Percentiles rank a stretch among this genome's conserved stretches.
phyloP scores from a whole-genome alignment of 1,140 invertebrate genomes.

The Neoseiulus cucumeris region DNA sequence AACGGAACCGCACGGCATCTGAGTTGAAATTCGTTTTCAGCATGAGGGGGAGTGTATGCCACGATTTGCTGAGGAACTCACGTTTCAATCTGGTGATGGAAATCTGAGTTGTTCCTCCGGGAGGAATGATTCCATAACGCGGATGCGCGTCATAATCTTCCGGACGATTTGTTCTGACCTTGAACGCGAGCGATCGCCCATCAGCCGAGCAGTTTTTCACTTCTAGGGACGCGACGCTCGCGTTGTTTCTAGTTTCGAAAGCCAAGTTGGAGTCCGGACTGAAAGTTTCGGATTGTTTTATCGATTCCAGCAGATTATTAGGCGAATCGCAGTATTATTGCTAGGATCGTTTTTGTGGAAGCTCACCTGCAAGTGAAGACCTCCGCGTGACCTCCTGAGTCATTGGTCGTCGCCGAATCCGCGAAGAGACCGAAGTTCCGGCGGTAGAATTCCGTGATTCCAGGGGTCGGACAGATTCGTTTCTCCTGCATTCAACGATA shows the following conservation, averaged over 20 bases:
- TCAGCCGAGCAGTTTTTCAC: not conserved
- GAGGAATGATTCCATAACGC: not conserved
- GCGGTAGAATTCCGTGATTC: not conserved
- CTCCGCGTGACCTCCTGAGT: not conserved
- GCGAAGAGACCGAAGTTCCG: not conserved
- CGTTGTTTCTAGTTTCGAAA: no score
- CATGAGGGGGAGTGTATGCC: no score
- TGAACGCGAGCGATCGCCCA: not conserved
- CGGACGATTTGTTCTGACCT: not conserved
- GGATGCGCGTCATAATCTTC: not conserved
- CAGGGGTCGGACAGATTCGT: not conserved
- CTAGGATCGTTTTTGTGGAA: no score
- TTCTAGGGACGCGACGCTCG: not conserved
- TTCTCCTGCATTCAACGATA: not conserved
- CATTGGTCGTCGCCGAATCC: not conserved
- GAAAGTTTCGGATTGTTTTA: no score
- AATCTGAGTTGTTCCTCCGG: no score
- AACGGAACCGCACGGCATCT: no score
- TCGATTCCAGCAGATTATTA: no score
- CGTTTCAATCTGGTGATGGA: no score
- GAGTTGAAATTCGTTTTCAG: no score
- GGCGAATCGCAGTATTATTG: no score
- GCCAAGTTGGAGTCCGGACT: no score
- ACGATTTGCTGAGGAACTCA: no score
- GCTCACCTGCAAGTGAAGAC: not conserved